Base-by-base conservation (phyloP, 1,140 invertebrate species). In the Bombus pascuorum region DNA sequence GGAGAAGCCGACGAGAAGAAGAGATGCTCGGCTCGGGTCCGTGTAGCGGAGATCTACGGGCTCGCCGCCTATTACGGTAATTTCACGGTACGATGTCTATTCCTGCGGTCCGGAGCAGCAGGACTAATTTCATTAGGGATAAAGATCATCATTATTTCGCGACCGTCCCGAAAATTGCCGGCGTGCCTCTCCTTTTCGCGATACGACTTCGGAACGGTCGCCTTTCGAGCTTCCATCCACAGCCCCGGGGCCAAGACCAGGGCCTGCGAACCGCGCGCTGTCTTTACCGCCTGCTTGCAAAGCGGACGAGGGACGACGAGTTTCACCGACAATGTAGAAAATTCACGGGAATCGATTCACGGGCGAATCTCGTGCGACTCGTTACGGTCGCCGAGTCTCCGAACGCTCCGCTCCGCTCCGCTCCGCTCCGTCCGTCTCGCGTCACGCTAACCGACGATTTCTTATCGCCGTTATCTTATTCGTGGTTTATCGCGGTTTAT, bases 101-200 rank as follows among this genome's bases (percentile, higher is more conserved):
- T 92, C 89, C 89, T 76, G 91, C 87, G 92, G 87, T 83, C 85
- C 75, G 74, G 75, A 90, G 88, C 79, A 92, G 90, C 90, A 91
- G 89, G 87, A 92, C 93, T 94, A 94, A 94, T 94, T 94, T 94
- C 93, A 94, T 94, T 94, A 94, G 93, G 92, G 93, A 94, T 94
- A 94, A 93, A 94, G 92, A 94, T 94, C 92, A 93, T 94, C 88
- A 94, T 94, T 94, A 94, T 92, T 92, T 92, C 75, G 91, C 91
- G 92, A 93, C 91, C 92, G 85, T 93, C 91, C 88, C 89, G 88
- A 92, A 92, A 93, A 93, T 93, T 93, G 89, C 82, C 73, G 85
- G 81, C 89, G 81, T 84, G 89, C 89, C 89, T 90, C 89, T 90
- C 66, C 44, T 90, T 86, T 90, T 78, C 86, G 84, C 90, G 89